Base-by-base conservation (phyloP, 2,888 invertebrate genomes). In the Philereme transversata region DNA sequence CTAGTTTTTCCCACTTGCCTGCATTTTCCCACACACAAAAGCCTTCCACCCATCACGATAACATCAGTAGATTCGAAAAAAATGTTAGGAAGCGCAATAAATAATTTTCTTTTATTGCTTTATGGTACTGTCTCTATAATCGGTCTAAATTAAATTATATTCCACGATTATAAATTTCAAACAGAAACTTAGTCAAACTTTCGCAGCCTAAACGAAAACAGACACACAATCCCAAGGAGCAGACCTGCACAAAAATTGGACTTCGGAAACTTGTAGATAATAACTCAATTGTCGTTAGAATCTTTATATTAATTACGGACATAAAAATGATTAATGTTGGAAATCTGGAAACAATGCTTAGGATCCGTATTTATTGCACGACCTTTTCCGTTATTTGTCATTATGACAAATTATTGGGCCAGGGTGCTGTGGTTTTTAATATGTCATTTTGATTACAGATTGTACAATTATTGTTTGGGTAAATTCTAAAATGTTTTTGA, bases 281-380 rank as follows among this genome's bases (percentile, higher is more conserved):
- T 79, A 79, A 73, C 70, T 75, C 69, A 67, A 82, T 82, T 83
- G 84, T 86, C 84, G 79, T 79, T 77, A 79, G 81, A 82, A 84
- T 87, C 87, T 85, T 86, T 84, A 85, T 90, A 91, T 90, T 91
- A 91, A 90, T 91, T 90, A 87, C 87, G 75, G 81, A 82, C 83
- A 89, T 91, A 90, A 90, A 90, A 89, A 87, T 90, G 89, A 91
- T 90, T 87, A 88, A 90, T 87, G 87, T 77, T 70, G 67, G 73
- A 80, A 83, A 87, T 89, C 84, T 84, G 83, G 84, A 87, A 87
- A 90, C 89, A 90, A 89, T 87, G 84, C 82, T 76, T 73, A 74
- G 82, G 78, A 80, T 76, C 78, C 79, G 81, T 85, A 88, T 90
- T 90, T 90, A 90, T 90, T 87, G 87, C 85, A 80, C 79, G 78